A percentile compares a stretch with the other conserved stretches of the same genome.
phyloP scores from a whole-genome alignment of 2,797 vertebrate genomes.

The Cottoperca gobio region DNA sequence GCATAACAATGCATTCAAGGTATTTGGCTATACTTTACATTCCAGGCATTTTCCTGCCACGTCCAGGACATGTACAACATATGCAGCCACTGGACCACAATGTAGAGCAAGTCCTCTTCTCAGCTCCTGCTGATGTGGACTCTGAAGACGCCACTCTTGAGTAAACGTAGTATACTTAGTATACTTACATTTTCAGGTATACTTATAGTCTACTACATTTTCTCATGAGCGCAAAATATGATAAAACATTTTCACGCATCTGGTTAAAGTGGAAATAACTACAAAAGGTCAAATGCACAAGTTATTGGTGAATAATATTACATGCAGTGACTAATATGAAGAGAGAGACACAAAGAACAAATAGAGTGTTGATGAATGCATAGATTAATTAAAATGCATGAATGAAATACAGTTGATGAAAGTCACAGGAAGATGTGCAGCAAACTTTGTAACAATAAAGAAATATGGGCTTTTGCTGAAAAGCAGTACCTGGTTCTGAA shows the following conservation, averaged over 20 bases:
- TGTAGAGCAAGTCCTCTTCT: conserved; percentile 12
- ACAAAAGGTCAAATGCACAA: conserved; percentile 1
- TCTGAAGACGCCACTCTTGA: conserved; percentile 65
- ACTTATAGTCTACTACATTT: conserved; percentile 88
- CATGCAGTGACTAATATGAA: neutral
- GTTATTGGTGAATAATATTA: neutral
- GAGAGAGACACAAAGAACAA: neutral
- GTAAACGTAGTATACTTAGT: conserved; percentile 89
- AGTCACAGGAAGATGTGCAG: neutral
- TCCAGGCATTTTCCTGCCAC: conserved; percentile 42
- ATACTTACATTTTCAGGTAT: conserved; percentile 80
- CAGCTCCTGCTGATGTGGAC: conserved; percentile 1
- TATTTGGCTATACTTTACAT: conserved; percentile 60
- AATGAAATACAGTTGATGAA: neutral
- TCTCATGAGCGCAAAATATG: conserved; percentile 65
- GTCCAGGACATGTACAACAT: conserved; percentile 23
- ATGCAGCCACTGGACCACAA: neutral
- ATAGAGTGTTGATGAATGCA: neutral
- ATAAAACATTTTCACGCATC: conserved; percentile 15
- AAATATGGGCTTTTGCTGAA: neutral
- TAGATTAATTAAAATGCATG: neutral
- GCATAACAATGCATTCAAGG: conserved; percentile 68
- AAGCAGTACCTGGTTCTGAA: too few species aligned
- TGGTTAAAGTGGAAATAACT: neutral
- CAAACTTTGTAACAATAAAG: neutral